Base-by-base conservation (phyloP, 2,113 vertebrate species). In the Fregetta grallaria region DNA sequence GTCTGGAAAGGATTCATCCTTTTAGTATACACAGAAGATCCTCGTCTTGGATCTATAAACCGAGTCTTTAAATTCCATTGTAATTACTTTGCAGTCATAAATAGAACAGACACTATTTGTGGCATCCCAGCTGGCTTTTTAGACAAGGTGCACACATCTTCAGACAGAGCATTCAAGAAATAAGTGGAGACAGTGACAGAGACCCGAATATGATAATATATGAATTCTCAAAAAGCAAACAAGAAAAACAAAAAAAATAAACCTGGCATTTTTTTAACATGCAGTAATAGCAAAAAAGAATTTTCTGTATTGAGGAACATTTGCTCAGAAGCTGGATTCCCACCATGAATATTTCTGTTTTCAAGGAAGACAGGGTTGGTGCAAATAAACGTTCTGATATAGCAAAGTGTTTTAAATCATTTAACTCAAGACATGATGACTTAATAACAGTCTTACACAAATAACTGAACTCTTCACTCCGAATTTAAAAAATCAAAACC, bases 1-100 rank as follows among this genome's bases (percentile, higher is more conserved):
- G 97, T 98, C 98, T 98, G 98, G 98, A 98, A 98, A 98, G 96
- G 97, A 98, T 98, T 98, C 97, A 97, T 98, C 94, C 91, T 97
- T 98, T 97, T 98, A 98, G 98, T 97, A 97, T 98, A 98, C 97
- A 98, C 98, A 98, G 97, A 98, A 98, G 96, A 98, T 97, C 97
- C 96, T 97, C 94, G 29, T 97, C 97, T 98, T 98, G 97, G 98
- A 98, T 98, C 98, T 98, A 98, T 98, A 98, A 98, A 98, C 97
- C 67, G 74, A 97, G 97, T 96, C 97, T 98, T 98, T 98, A 98
- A 97, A 98, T 98, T 98, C 98, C 98, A 97, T 97, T 98, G 95
- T 98, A 98, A 98, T 98, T 98, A 98, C 97, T 98, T 92, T 88
- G 92, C 96, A 97, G 96, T 97, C 97, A 97, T 98, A 98, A 98